phyloP scores from a whole-genome alignment of 2,888 invertebrate species.

The Mesochorus sp. region DNA sequence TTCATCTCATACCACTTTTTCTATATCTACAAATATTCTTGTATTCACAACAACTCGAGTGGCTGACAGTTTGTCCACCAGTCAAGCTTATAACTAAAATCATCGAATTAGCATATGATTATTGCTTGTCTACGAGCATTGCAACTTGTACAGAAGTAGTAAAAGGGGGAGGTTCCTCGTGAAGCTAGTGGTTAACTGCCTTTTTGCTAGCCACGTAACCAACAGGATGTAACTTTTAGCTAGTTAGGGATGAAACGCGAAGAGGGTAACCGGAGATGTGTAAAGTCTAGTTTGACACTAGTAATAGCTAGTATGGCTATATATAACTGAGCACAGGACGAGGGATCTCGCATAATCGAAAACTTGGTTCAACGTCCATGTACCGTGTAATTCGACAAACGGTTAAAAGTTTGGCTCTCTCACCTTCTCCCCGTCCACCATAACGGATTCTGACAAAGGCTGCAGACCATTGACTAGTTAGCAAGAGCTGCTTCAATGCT shows the following conservation, averaged over 20 bases:
- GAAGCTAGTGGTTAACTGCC: slow-evolving; percentile 15
- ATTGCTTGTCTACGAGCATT: slow-evolving; percentile 53
- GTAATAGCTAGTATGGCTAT: slow-evolving; percentile 5
- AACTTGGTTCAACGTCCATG: slow-evolving; percentile 33
- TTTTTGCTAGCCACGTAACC: slow-evolving; percentile 17
- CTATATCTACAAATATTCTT: too few species aligned
- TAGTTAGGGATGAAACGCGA: slow-evolving; percentile 14
- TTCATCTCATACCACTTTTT: background rate
- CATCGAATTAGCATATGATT: slow-evolving; percentile 73
- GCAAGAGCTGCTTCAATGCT: background rate
- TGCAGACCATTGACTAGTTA: slow-evolving; percentile 1
- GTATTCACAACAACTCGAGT: slow-evolving; percentile 30
- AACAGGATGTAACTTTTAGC: slow-evolving; percentile 33
- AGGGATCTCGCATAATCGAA: slow-evolving; percentile 43
- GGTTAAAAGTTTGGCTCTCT: slow-evolving; percentile 36
- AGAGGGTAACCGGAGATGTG: slow-evolving; percentile 38
- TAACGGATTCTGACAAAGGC: slow-evolving; percentile 42
- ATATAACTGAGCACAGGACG: background rate
- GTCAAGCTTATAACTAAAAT: slow-evolving; percentile 70
- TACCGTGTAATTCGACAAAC: slow-evolving; percentile 55
- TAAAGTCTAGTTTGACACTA: slow-evolving; percentile 30
- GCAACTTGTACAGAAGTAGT: background rate
- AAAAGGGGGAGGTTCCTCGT: slow-evolving; percentile 6
- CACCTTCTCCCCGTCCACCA: too few species aligned
- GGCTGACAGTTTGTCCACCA: slow-evolving; percentile 55